phyloP scores from a whole-genome alignment of 2,888 invertebrate species.

The Thysanoteuthis rhombus region DNA sequence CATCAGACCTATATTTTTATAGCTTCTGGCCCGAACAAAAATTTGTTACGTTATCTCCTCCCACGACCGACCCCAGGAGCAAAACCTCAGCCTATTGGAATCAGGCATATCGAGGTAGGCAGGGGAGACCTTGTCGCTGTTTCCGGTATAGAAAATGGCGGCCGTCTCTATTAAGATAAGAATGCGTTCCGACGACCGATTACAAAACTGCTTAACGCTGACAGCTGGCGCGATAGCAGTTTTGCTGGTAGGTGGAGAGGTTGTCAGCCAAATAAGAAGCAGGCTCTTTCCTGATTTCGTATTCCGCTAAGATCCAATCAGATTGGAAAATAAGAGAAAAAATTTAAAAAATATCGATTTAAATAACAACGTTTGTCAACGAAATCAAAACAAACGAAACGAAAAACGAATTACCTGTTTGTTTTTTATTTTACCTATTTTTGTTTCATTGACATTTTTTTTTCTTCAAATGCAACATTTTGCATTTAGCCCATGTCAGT shows the following conservation, averaged over 20 bases:
- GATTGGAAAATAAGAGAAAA: neutral
- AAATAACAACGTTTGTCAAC: neutral
- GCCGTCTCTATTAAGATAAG: neutral
- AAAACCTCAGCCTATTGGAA: neutral
- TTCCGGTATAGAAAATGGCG: slow-evolving; percentile 12
- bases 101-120: neutral
- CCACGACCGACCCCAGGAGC: neutral
- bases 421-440: neutral
- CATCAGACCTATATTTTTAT: neutral
- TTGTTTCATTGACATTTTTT: neutral
- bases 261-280: no score
- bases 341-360: neutral
- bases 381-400: neutral
- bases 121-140: neutral
- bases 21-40: neutral
- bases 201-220: slow-evolving; percentile 12
- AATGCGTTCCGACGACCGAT: neutral
- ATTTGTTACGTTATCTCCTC: neutral
- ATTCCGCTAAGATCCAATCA: neutral
- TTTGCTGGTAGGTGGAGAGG: neutral
- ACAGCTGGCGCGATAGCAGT: neutral
- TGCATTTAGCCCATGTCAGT: no score
- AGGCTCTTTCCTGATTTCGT: neutral
- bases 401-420: neutral
- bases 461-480: neutral